Base-by-base conservation (phyloP, 2,888 invertebrate genomes). In the Ichneumon xanthorius region DNA sequence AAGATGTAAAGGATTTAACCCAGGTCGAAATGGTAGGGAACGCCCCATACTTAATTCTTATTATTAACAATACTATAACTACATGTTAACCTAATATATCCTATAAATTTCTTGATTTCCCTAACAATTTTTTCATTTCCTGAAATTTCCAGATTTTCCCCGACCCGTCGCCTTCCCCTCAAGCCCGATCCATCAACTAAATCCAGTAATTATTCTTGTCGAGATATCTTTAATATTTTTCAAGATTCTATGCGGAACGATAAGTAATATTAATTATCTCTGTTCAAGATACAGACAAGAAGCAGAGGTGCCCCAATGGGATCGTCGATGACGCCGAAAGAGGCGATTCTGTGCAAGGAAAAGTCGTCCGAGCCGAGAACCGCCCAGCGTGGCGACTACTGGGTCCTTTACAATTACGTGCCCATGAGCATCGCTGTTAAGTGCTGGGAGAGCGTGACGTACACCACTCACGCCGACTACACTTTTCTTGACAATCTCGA, bases 391-490 rank as follows among this genome's bases (percentile, higher is more conserved):
- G 97, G 97, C 26, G 97, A 97, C 91, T 98, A 97, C 93, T 98
- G 98, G 98, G 98, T 98, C 89, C 95, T 98, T 85, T 97, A 97
- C 94, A 98, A 98, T 94, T 98, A 97, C 92, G 96, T 98, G 88
- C 95, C 96, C 58, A 97, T 97, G 82, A 96, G 96, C 83, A 93
- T 93, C 87, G 93, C 94, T 63, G 93, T 97, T 72, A 95, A 95
- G 92, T 98, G 98, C 94, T 97, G 97, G 94, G 97, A 98, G 94
- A 96, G 96, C 88, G 96, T 98, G 88, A 98, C 98, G 0, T 98
- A 98, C 92, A 98, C 98, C 50, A 98, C 98, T 16, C 98, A 98
- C 94, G 98, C 97, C 4, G 98, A 98, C 91, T 98, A 96, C 94
- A 97, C 98, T 89, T 98, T 98, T 95, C 95, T 98, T 92, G 97